Evolutionary conservation across 2,797 vertebrate genomes (phyloP), one percentile per base, ranked within the genome.

Genomic region (Acrossocheilus wenchowensis): DNA sequence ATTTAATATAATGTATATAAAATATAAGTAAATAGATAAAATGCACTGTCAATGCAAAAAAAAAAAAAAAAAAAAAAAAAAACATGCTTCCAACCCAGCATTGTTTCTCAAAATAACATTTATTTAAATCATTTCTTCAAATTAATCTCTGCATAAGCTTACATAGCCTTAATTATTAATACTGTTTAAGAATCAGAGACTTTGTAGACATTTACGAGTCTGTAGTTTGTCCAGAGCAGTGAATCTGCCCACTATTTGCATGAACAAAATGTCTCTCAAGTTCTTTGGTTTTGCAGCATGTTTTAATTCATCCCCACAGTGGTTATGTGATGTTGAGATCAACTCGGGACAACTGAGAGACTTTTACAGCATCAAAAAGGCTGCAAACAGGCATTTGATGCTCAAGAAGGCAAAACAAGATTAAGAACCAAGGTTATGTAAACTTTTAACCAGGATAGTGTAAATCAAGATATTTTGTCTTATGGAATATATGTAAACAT

Each of bases 381-480:
- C 34, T 78, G 50, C 17, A 60, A 60, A 54, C 6, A 41, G 11
- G 9, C 5, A 23, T 14, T 48, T 57, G 11, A 57, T 78, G 52
- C 52, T 60, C 2, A 9, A 81, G 17, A 0, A 34, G 5, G 10
- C 15, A 81, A 79, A 57, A 60, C 52, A 60, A 78, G 21, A 60
- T 26, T 17, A 78, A 15, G 0, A 78, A 60, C 21, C 52, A 78
- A 78, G 52, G 75, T 41, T 78, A 17, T 41, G 34, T 54, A 48
- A 30, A 73, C 43, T 17, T 71, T 71, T 73, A 7, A 48, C 30
- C 43, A 73, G 23, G 21, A 74, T 30, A 10, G 14, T 10, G 72
- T 48, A 48, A 74, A 74, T 48, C 11, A 12, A 78, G 11, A 36
- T 54, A 77, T 52, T 78, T 78, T 78, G 30, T 78, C 50, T 78